Base-by-base conservation (phyloP, 2,888 invertebrate genomes). In the Ectemnius lituratus region DNA sequence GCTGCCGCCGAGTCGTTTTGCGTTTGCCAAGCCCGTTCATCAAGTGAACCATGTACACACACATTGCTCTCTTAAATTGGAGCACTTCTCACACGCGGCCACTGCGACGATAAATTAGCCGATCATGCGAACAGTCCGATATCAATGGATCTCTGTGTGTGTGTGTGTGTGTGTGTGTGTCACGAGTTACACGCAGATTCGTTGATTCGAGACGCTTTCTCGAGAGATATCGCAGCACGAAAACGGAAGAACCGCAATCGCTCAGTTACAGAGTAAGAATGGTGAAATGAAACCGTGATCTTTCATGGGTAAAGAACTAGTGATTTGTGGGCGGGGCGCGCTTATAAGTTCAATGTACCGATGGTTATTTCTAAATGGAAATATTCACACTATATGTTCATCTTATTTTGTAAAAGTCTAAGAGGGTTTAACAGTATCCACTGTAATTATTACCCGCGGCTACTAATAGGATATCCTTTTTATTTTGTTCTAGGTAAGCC, bases 401-500 rank as follows among this genome's bases (percentile, higher is more conserved):
- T 4, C 8, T 37, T 37, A 1, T 3, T 11, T 2, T 4, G 2
- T 8, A 37, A 37, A 37, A 37, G 37, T 37, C 11, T 37, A 37
- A 37, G 37, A 37, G 37, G 37, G 8, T 37, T 37, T 37, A 37
- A 37, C 11, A 37, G 8, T 37, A 37, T 37, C 37, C 6, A 11
- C 56, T 14, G 56, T 56, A 56, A 56, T 56, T 56, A 20, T 8
- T 56, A 14, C 18, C 20, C 20, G 37, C 37, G 37, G 11, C 8
- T n/a, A 20, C 20, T 56, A 56, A 56, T 20, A 37, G 37, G n/a
- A 69, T 56, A 23, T 37, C 6, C 65, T 11, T 20, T 67, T 64
- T 64, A 60, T 56, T 64, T 66, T 71, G 69, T 80, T 79, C 57
- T 76, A 76, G 73, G 68, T 70, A 70, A 79, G 70, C 73, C 6